Evolutionary conservation across 1,140 invertebrate genomes (phyloP), one percentile per base, ranked within the genome.

Genomic region (Micrasema longulum): DNA sequence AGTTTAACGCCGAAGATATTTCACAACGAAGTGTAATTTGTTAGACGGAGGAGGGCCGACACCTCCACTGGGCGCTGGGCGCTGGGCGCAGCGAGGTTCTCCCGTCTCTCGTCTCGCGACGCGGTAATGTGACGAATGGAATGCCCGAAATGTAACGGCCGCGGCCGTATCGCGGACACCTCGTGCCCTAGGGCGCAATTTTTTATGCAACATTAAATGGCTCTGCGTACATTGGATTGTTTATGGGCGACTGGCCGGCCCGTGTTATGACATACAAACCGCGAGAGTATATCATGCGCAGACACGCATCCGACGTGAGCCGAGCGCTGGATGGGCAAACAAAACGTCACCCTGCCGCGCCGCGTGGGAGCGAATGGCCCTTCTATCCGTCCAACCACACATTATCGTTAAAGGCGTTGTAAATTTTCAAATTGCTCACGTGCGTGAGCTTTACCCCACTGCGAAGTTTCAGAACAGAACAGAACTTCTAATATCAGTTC

Each of bases 221-320:
- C 50, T 53, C 55, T 9, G 7, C 31, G 26, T 60, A 60, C 35
- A 60, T 60, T 38, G 55, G 55, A 60, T 60, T 60, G 55, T 60
- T 60, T 60, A 60, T 47, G 60, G 60, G 60, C 22, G 55, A 16
- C 41, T 43, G 41, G 60, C 41, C 60, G 41, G 41, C 9, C 43
- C 26, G 60, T 41, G 43, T 68, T 55, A 68, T 55, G 66, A 68
- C 66, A 55, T 47, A 52, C 14, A 68, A 55, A 68, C 66, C 66
- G 66, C 66, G 55, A 55, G 55, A 36, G 68, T n/a, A 18, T 50
- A 55, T 60, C 35, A 69, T 26, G 36, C 36, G 36, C 66, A 68
- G 38, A 68, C 66, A 68, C 35, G 57, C 45, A 63, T 62, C 47
- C 55, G 22, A 64, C 16, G 16, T 41, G 55, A 60, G 22, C 20